phyloP scores from a whole-genome alignment of 2,888 invertebrate genomes.

The Phaonia tiefii region DNA sequence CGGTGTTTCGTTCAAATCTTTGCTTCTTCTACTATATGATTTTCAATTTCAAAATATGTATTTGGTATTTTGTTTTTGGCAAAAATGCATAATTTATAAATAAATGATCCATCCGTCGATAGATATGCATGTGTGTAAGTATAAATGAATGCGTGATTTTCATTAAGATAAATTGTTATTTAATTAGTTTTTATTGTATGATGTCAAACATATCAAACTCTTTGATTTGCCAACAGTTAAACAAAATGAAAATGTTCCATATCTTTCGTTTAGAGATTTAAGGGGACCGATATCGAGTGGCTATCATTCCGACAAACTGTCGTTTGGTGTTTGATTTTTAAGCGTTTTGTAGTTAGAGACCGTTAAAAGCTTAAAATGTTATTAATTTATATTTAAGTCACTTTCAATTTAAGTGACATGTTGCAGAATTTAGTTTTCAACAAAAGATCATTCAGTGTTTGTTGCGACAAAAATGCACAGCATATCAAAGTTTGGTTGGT shows the following conservation, averaged over 20 bases:
- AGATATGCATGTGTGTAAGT: too few species aligned
- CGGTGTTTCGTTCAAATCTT: background rate
- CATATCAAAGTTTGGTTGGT: too few species aligned
- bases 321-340: slow-evolving; percentile 15
- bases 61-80: slow-evolving; percentile 36
- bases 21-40: slow-evolving; percentile 12
- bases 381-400: slow-evolving; percentile 58
- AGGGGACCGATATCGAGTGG: background rate
- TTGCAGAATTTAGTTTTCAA: slow-evolving; percentile 45
- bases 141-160: slow-evolving; percentile 30
- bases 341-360: slow-evolving; percentile 21
- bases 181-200: slow-evolving; percentile 63
- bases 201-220: slow-evolving; percentile 55
- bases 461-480: too few species aligned
- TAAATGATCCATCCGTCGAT: too few species aligned
- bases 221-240: slow-evolving; percentile 27
- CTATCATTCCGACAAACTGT: slow-evolving; percentile 1
- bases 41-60: slow-evolving; percentile 30
- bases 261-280: too few species aligned
- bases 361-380: slow-evolving; percentile 54
- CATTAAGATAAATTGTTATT: slow-evolving; percentile 56
- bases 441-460: background rate
- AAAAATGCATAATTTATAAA: slow-evolving; percentile 34
- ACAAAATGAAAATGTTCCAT: slow-evolving; percentile 5
- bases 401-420: slow-evolving; percentile 49